Base-by-base conservation (phyloP, 2,113 vertebrate genomes). In the Lophura nycthemera region DNA sequence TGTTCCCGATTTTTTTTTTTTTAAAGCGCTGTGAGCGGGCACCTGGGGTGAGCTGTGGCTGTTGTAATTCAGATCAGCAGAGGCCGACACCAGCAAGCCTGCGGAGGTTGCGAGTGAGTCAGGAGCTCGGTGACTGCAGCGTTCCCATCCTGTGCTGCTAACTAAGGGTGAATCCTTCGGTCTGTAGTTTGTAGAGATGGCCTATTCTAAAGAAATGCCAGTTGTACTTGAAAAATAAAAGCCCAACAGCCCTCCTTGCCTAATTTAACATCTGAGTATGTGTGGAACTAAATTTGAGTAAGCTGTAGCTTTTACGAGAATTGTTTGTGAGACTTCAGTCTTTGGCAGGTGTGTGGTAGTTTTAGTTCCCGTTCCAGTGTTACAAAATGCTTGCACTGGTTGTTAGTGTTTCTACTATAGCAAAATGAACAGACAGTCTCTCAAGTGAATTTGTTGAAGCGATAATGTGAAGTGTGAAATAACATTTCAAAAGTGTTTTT, bases 281-380 rank as follows among this genome's bases (percentile, higher is more conserved):
- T 2, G 0, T 13, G 11, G 13, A 47, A 22, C 32, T 76, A 13
- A 76, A 4, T 20, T 47, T 45, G 15, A n/a, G 22, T 63, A 10
- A 63, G 13, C 8, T 45, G 13, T 30, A 54, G 10, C 7, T 29
- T 45, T 47, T 82, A 30, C 11, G 57, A 36, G n/a, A 66, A 29
- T 16, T 27, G 1, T 27, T 30, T n/a, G 3, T 47, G 64, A 83
- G 43, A 21, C 43, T 84, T 81, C 8, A 22, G 54, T 32, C 25
- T 30, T 15, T 25, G 47, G 6, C 5, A 11, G 38, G 7, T 0
- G 0, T 7, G 5, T 40, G n/a, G 47, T 50, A 36, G 16, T 83
- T 84, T 13, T 59, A 30, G 54, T 52, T 72, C 8, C 18, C 24
- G 5, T 48, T 79, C 5, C 5, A 57, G 48, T 59, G 32, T 19